Evolutionary conservation across 2,797 vertebrate genomes (phyloP).

Genomic region (Tympanoctomys barrerae): DNA sequence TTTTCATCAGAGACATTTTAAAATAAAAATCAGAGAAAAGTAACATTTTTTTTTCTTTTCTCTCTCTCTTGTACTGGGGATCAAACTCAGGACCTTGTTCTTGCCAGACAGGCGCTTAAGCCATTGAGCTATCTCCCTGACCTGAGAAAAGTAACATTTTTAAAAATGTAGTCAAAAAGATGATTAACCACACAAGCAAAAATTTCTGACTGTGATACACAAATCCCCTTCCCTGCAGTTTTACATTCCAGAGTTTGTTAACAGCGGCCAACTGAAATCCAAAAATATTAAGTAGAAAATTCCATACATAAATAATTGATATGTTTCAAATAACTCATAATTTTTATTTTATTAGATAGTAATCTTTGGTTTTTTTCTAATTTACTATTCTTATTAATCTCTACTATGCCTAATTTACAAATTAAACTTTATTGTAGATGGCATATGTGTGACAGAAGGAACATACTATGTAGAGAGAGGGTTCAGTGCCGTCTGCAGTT

Average conservation of each 20-base stretch:
- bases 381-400: not conserved
- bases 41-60: not conserved
- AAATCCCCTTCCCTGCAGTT: not conserved
- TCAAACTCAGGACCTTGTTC: no score
- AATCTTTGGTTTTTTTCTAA: not conserved
- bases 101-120: no score
- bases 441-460: not conserved
- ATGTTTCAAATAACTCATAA: not conserved
- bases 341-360: not conserved
- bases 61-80: no score
- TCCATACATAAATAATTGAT: not conserved
- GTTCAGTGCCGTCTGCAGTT: not conserved
- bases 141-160: not conserved
- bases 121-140: no score
- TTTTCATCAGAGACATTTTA: slow-evolving; percentile 29
- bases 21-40: slow-evolving; percentile 26
- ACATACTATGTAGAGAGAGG: not conserved
- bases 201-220: not conserved
- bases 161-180: not conserved
- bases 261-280: not conserved
- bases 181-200: not conserved
- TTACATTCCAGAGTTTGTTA: not conserved
- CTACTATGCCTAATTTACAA: not conserved
- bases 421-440: not conserved
- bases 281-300: not conserved